Percentiles rank a stretch among this genome's conserved stretches.
phyloP scores from a whole-genome alignment of 1,140 invertebrate genomes.

The Eupristina koningsbergeri region DNA sequence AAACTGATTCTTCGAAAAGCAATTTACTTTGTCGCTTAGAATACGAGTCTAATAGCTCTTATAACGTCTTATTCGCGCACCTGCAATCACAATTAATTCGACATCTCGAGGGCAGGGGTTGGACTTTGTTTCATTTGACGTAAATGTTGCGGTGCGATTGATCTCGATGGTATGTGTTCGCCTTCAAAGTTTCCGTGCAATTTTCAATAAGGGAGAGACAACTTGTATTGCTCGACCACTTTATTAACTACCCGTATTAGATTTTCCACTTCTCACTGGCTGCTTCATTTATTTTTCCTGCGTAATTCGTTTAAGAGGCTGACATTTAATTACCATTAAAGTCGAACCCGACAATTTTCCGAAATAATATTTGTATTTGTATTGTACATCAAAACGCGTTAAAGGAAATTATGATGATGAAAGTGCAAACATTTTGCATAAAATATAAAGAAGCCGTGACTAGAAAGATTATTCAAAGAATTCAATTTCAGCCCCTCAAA shows the following conservation, averaged over 20 bases:
- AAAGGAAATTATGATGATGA: neutral
- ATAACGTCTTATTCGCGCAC: neutral
- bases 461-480: conserved; percentile 6
- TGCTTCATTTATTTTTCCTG: neutral
- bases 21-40: conserved; percentile 5
- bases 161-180: neutral
- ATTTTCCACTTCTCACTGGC: too few species aligned
- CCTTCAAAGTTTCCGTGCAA: neutral
- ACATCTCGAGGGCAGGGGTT: neutral
- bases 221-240: neutral
- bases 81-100: neutral
- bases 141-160: neutral
- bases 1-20: neutral
- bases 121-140: neutral
- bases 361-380: neutral
- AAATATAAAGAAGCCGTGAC: conserved; percentile 5
- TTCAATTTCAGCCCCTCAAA: conserved; percentile 9
- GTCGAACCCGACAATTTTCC: too few species aligned
- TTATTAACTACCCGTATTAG: neutral
- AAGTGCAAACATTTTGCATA: conserved; percentile 10
- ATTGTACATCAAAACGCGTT: neutral
- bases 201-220: neutral
- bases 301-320: neutral
- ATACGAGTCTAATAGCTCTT: neutral
- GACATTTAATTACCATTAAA: too few species aligned